A percentile compares a stretch with the other conserved stretches of the same genome.
Conservation (phyloP, 2,113 vertebrate species). For the Lasiurus borealis region DNA sequence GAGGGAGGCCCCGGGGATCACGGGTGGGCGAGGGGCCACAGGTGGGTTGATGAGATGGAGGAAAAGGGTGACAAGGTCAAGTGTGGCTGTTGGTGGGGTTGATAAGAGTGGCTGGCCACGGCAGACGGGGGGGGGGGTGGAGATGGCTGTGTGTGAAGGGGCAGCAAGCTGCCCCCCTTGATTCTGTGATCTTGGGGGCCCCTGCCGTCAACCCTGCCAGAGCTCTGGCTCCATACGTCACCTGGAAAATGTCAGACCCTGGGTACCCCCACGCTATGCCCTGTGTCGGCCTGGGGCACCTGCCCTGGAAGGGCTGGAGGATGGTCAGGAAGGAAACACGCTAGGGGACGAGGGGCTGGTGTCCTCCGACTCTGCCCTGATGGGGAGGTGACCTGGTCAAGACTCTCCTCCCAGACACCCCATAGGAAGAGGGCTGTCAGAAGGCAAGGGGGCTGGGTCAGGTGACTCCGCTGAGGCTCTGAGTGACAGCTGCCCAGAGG, state of each 20-base stretch:
- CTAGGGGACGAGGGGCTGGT: fast-evolving
- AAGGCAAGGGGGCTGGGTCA: not conserved
- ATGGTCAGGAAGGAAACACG: not conserved
- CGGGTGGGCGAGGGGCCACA: too few species aligned
- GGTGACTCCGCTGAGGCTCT: not conserved
- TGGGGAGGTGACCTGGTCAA: not conserved
- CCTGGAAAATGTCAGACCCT: not conserved
- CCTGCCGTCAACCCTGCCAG: not conserved
- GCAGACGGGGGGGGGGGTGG: not conserved
- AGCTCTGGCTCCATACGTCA: not conserved
- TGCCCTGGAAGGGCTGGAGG: fast-evolving
- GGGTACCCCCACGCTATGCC: too few species aligned
- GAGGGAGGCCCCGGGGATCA: not conserved
- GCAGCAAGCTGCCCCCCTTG: not conserved
- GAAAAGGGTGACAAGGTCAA: not conserved
- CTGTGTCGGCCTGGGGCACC: fast-evolving
- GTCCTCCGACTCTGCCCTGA: not conserved
- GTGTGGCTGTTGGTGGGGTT: not conserved
- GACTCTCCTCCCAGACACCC: not conserved
- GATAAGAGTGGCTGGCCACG: fast-evolving
- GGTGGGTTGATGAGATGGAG: fast-evolving
- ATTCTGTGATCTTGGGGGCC: fast-evolving
- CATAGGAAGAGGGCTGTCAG: not conserved
- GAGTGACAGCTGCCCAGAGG: not conserved
- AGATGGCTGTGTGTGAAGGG: fast-evolving